Base-by-base conservation (phyloP, 2,113 vertebrate genomes). In the Platichthys stellatus region DNA sequence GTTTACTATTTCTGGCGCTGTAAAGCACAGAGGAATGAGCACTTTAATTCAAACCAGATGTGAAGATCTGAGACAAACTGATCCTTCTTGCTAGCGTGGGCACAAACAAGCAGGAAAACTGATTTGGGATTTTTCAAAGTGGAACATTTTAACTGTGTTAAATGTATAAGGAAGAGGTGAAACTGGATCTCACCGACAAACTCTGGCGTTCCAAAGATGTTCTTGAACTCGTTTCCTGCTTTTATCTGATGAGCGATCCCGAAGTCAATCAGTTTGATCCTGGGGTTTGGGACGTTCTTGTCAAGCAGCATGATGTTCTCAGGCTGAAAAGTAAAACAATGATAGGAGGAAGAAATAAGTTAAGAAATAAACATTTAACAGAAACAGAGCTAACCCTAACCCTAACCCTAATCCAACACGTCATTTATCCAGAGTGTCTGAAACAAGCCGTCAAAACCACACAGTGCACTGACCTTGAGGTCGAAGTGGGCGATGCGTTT, bases 251-350 rank as follows among this genome's bases (percentile, higher is more conserved):
- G 98, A 59, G 98, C 98, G 0, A 99, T 99, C 59, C 98, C 98
- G 0, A 99, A 99, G 87, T 99, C 98, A 0, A 99, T 99, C 76
- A 99, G 95, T 82, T 99, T 99, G 90, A 99, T 99, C 57, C 97
- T 94, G 12, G 98, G 98, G 81, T 94, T 99, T 7, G 97, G 95
- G 23, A 94, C 96, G 0, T 96, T 96, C 87, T 98, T 98, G 86
- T 99, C 98, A 80, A 99, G 92, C 61, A 99, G 95, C 97, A 99
- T 99, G 87, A 99, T 98, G 84, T 99, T 99, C 86, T 99, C 98
- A 0, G 98, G 98, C 98, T 99, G 86, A 58, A 71, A 70, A 11
- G 57, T 0, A 65, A 23, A 21, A 78, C 40, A 21, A 3, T 21
- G 21, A 18, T 11, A 18, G 8, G 6, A 24, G 17, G 23, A 12